Conservation (phyloP, 30 jellyfish, hydroid and myxozoan genomes). For the Chironex yamaguchii region DNA sequence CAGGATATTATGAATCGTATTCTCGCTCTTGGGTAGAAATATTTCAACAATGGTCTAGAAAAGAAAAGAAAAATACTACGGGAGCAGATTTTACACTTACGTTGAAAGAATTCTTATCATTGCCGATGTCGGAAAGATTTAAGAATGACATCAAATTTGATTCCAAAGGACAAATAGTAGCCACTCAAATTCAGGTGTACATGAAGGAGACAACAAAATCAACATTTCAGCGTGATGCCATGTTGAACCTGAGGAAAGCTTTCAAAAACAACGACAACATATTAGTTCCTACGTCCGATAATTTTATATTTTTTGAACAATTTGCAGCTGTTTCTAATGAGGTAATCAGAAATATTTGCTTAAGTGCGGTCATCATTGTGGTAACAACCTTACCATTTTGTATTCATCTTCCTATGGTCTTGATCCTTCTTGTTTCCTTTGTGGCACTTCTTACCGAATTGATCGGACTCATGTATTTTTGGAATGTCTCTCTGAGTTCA, state of each 20-base stretch:
- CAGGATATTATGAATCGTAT: slow-evolving; percentile 38
- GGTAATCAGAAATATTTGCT: slow-evolving; percentile 20
- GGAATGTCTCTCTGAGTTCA: slow-evolving; percentile 57
- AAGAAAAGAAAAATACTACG: neutral
- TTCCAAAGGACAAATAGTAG: slow-evolving; percentile 17
- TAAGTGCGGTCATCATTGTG: slow-evolving; percentile 17
- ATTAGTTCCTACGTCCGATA: neutral
- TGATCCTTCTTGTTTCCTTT: slow-evolving; percentile 24
- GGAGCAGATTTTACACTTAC: slow-evolving; percentile 23
- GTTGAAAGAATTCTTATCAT: slow-evolving; percentile 4
- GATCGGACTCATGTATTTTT: slow-evolving; percentile 61
- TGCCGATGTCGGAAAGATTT: neutral
- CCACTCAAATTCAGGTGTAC: slow-evolving; percentile 30
- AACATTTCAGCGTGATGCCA: slow-evolving; percentile 55
- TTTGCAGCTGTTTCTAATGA: slow-evolving; percentile 40
- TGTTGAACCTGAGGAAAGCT: slow-evolving; percentile 14
- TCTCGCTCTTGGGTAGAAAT: slow-evolving; percentile 36
- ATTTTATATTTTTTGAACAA: slow-evolving; percentile 63
- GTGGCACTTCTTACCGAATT: slow-evolving; percentile 33
- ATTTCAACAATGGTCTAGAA: neutral
- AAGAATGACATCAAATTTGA: slow-evolving; percentile 21
- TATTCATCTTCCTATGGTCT: slow-evolving; percentile 46
- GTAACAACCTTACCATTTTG: slow-evolving; percentile 43
- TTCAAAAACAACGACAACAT: slow-evolving; percentile 1
- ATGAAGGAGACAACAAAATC: slow-evolving; percentile 19